phyloP scores from a whole-genome alignment of 1,140 invertebrate genomes.

The Drosophila parvula region DNA sequence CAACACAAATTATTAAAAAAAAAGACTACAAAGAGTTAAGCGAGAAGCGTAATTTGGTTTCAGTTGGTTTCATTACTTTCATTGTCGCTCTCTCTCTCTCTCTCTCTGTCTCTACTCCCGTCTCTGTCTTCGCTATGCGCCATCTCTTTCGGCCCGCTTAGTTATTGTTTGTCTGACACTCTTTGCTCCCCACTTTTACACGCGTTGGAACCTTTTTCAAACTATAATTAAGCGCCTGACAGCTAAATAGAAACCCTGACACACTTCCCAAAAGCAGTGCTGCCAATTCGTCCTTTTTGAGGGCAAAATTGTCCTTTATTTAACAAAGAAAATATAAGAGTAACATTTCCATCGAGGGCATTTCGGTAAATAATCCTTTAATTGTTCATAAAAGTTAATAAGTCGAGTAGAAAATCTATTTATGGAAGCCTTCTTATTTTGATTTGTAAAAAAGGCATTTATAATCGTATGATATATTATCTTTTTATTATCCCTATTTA shows the following conservation, averaged over 20 bases:
- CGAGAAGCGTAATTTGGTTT: slow-evolving; percentile 62
- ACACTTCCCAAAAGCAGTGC: slow-evolving; percentile 32
- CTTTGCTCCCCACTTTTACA: slow-evolving; percentile 44
- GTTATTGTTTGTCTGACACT: slow-evolving; percentile 62
- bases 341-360: no score
- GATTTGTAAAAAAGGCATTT: not conserved
- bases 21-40: slow-evolving; percentile 26
- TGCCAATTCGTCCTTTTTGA: slow-evolving; percentile 4
- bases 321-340: no score
- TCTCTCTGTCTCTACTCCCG: slow-evolving; percentile 24
- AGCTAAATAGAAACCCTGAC: slow-evolving; percentile 61
- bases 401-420: not conserved
- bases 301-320: not conserved
- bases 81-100: slow-evolving; percentile 13
- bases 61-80: slow-evolving; percentile 42
- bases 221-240: slow-evolving; percentile 75
- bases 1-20: slow-evolving; percentile 2
- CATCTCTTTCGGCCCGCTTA: slow-evolving; percentile 47
- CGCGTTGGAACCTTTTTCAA: slow-evolving; percentile 72
- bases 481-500: no score
- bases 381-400: not conserved
- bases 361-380: not conserved
- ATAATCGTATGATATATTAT: not conserved
- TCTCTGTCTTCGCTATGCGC: slow-evolving; percentile 57
- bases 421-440: not conserved